Base-by-base conservation (phyloP, 2,797 vertebrate species). In the Merluccius polli region DNA sequence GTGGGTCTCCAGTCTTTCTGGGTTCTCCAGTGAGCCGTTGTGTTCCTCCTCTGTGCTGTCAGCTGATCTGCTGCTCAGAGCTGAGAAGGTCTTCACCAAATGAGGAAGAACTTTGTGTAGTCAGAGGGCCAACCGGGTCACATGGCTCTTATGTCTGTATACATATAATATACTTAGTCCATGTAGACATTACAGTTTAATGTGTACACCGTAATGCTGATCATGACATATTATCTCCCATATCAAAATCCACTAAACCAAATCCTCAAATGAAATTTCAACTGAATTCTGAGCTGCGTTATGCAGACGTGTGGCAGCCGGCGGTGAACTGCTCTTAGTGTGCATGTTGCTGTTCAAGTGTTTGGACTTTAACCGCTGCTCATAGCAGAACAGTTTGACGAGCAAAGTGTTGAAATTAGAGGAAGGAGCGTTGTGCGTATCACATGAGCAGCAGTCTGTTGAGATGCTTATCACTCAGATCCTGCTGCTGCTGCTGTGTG, bases 401-500 rank as follows among this genome's bases (percentile, higher is more conserved):
- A 48, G 38, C 18, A 63, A 13, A 38, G 71, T 3, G 33, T 71
- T 33, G 9, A 24, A 75, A 75, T 35, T 32, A 48, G 71, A 77
- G 70, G 76, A 87, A 74, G 80, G 52, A 59, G 21, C 52, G 0
- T 59, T 59, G 21, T 59, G 52, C 52, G n/a, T 59, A 59, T 59
- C 52, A 59, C 10, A 48, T 7, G 11, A 27, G 6, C 73, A 75
- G 29, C 71, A 31, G 74, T 35, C 80, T 65, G 73, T 75, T 78
- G 48, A 77, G 77, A 74, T 75, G 70, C 79, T 81, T 16, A 33
- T 78, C 69, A 73, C 52, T 36, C 79, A 77, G n/a, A 78, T n/a
- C 85, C 87, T 90, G 85, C 86, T 88, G 86, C 80, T 74, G 7
- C 75, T 24, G 31, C 76, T 65, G 70, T 81, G 80, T 9, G n/a